These are phyloP conservation scores for Acanthiza pusilla DNA, from an alignment of 2,797 vertebrate species.

Conservation along the genomic window DNA sequence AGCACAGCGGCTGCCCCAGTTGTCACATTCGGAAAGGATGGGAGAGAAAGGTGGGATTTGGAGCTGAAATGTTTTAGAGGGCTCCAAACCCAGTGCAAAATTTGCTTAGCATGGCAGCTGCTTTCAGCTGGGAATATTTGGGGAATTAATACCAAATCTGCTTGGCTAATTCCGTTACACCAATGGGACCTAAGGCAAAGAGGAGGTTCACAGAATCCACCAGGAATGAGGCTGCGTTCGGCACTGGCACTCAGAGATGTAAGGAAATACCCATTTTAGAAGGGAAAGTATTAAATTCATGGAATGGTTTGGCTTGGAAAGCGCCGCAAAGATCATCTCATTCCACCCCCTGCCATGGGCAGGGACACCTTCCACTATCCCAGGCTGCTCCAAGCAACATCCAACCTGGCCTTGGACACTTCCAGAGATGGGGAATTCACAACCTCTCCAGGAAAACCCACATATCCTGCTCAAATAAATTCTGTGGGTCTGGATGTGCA, in stretches of 20 bases:
- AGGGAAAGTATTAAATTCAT: not conserved
- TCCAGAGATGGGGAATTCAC: not conserved
- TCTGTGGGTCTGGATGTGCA: not conserved
- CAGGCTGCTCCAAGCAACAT: not conserved
- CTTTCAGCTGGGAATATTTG: not conserved
- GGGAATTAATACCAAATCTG: not conserved
- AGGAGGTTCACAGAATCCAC: not conserved
- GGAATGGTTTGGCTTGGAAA: not conserved
- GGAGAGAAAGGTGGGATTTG: not conserved
- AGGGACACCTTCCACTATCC: not conserved
- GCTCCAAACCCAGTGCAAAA: not conserved
- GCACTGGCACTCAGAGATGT: not conserved
- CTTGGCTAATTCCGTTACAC: not conserved
- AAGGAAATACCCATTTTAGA: not conserved
- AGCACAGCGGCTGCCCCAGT: not conserved
- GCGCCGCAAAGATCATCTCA: not conserved
- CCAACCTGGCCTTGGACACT: not conserved
- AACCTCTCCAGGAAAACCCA: not conserved
- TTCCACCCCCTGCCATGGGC: not conserved
- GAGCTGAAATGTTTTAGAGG: not conserved
- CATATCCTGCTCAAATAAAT: not conserved
- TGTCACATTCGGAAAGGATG: not conserved
- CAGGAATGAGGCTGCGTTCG: accelerated
- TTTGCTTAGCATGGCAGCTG: not conserved
- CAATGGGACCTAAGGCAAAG: not conserved